Conservation (phyloP, 2,113 vertebrate species). For the Pandion haliaetus region DNA sequence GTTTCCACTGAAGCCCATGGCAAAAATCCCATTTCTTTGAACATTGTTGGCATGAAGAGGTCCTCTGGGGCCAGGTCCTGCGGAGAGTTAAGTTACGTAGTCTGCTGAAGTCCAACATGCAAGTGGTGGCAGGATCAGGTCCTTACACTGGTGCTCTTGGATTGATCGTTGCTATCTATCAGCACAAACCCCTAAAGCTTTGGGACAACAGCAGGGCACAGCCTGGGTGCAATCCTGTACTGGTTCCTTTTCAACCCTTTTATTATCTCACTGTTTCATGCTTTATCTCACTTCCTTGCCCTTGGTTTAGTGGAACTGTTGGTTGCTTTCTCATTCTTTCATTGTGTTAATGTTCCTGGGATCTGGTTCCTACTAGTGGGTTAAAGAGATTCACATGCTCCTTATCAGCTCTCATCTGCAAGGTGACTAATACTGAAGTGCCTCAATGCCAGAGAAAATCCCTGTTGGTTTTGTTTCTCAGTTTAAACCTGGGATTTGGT, state of each 20-base stretch:
- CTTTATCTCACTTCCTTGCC: neutral
- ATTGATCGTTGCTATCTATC: fast-evolving
- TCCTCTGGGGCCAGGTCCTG: neutral
- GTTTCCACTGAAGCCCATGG: neutral
- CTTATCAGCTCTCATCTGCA: neutral
- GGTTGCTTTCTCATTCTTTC: neutral
- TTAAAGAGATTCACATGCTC: constrained; percentile 1
- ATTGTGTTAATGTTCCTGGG: neutral
- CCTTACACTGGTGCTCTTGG: neutral
- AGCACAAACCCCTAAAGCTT: neutral
- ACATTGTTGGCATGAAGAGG: neutral
- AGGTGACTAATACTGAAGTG: neutral
- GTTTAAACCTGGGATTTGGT: neutral
- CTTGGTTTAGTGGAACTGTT: neutral
- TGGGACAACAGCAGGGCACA: neutral
- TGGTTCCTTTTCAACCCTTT: neutral
- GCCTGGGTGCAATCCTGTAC: neutral
- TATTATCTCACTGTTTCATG: neutral
- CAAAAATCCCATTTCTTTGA: constrained; percentile 18
- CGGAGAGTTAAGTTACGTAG: neutral
- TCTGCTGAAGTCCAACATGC: neutral
- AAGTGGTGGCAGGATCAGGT: neutral
- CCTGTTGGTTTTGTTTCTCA: neutral
- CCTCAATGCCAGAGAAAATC: neutral
- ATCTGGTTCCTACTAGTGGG: neutral